A percentile compares a stretch with the other conserved stretches of the same genome.
Evolutionary conservation across 2,888 invertebrate species (phyloP).

Genomic region (Sesia apiformis): DNA sequence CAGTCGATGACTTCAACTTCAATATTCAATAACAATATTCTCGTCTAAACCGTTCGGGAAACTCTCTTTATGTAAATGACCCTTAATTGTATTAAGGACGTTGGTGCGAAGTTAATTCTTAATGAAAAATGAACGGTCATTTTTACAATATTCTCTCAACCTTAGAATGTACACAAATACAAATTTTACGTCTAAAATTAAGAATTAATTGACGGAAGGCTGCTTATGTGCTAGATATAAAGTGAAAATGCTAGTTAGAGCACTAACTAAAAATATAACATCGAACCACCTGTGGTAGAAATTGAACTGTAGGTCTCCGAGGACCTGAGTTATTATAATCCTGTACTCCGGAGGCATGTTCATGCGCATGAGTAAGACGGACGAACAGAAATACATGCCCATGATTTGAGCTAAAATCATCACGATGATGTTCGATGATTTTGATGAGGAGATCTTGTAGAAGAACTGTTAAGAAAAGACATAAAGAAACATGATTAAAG

Average conservation of each 20-base stretch:
- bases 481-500: conserved; percentile 1
- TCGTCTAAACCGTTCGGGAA: too few species aligned
- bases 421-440: conserved; percentile 98
- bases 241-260: conserved; percentile 95
- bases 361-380: conserved; percentile 97
- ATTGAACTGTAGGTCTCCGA: conserved; percentile 98
- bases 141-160: too few species aligned
- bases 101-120: too few species aligned
- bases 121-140: too few species aligned
- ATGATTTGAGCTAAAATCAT: conserved; percentile 97
- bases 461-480: conserved; percentile 92
- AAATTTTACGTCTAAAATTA: too few species aligned
- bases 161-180: too few species aligned
- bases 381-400: conserved; percentile 99
- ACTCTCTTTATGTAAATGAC: too few species aligned
- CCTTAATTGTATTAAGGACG: too few species aligned
- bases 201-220: conserved; percentile 67
- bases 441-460: conserved; percentile 98
- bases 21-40: too few species aligned
- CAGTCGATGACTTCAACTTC: too few species aligned
- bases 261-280: conserved; percentile 98
- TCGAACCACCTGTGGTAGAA: conserved; percentile 99
- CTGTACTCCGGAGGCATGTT: conserved; percentile 99
- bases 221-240: conserved; percentile 96
- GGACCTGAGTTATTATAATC: conserved; percentile 87